Conservation (phyloP, 2,113 vertebrate genomes). For the Speoplatyrhinus poulsoni region DNA sequence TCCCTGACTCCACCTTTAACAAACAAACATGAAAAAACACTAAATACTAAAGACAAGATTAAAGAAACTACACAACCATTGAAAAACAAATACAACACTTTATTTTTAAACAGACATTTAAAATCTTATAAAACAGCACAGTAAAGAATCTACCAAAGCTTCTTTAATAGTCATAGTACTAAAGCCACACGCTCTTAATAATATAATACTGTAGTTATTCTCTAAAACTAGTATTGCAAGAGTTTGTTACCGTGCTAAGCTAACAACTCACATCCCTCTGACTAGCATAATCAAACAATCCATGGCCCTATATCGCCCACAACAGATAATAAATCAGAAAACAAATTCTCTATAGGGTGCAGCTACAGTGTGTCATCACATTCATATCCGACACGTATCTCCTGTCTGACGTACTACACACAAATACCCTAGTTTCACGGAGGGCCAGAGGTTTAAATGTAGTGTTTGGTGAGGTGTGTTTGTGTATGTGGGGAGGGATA, state of each 20-base stretch:
- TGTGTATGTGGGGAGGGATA: not conserved
- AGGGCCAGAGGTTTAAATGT: slow-evolving; percentile 6
- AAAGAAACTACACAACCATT: slow-evolving; percentile 20
- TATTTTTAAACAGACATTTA: slow-evolving; percentile 64
- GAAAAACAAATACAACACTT: slow-evolving; percentile 60
- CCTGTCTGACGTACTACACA: slow-evolving; percentile 13
- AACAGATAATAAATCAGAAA: slow-evolving; percentile 18
- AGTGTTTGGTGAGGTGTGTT: slow-evolving; percentile 35
- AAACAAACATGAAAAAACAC: not conserved
- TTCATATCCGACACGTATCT: slow-evolving; percentile 24
- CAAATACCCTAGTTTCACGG: not conserved
- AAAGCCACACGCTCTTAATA: slow-evolving; percentile 56
- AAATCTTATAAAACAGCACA: slow-evolving; percentile 66
- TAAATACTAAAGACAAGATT: slow-evolving; percentile 4
- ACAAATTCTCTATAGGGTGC: slow-evolving; percentile 24
- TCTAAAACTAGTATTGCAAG: slow-evolving; percentile 58
- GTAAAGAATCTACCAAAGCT: slow-evolving; percentile 60
- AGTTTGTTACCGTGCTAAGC: slow-evolving; percentile 26
- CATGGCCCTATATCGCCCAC: slow-evolving; percentile 11
- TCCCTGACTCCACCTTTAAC: not conserved
- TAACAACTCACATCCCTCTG: slow-evolving; percentile 20
- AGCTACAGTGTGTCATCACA: slow-evolving; percentile 37
- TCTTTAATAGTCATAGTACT: slow-evolving; percentile 44
- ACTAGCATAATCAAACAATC: not conserved
- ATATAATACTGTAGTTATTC: slow-evolving; percentile 54